These are phyloP conservation scores for Falco biarmicus DNA, from an alignment of 2,797 vertebrate species.

Conservation along the genomic window DNA sequence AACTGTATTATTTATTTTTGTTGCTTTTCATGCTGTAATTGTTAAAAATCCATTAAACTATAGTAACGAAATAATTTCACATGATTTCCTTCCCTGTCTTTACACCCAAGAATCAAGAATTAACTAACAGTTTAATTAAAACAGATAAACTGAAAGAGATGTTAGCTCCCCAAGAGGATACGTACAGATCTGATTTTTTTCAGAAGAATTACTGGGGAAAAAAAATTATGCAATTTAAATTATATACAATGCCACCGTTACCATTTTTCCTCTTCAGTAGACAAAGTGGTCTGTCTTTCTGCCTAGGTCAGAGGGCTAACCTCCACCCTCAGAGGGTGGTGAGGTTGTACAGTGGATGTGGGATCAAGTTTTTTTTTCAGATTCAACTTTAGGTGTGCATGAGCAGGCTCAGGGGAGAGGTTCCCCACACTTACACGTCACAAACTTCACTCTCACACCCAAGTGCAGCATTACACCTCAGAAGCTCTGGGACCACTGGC, in stretches of 20 bases:
- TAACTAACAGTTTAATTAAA: constrained; percentile 65
- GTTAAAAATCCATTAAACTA: constrained; percentile 38
- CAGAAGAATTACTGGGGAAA: background rate
- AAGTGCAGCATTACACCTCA: background rate
- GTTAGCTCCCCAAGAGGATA: background rate
- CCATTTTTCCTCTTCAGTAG: background rate
- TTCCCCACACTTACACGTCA: background rate
- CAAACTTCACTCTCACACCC: background rate
- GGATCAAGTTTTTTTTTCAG: background rate
- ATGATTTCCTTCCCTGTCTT: background rate
- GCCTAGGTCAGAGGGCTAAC: background rate
- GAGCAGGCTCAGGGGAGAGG: background rate
- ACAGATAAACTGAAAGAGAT: constrained; percentile 43
- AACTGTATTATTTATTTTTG: constrained; percentile 19
- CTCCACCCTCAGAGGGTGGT: background rate
- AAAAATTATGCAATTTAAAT: background rate
- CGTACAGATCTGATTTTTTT: constrained; percentile 40
- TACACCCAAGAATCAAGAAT: constrained; percentile 10
- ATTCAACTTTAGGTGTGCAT: rapidly evolving
- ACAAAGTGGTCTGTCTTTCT: background rate
- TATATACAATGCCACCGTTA: background rate
- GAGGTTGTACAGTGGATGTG: background rate
- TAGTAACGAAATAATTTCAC: background rate
- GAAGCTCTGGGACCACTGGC: background rate
- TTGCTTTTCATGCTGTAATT: constrained; percentile 3